Evolutionary conservation across 2,888 invertebrate species (phyloP), one percentile per base, ranked within the genome.

Genomic region (Bombylius discolor): DNA sequence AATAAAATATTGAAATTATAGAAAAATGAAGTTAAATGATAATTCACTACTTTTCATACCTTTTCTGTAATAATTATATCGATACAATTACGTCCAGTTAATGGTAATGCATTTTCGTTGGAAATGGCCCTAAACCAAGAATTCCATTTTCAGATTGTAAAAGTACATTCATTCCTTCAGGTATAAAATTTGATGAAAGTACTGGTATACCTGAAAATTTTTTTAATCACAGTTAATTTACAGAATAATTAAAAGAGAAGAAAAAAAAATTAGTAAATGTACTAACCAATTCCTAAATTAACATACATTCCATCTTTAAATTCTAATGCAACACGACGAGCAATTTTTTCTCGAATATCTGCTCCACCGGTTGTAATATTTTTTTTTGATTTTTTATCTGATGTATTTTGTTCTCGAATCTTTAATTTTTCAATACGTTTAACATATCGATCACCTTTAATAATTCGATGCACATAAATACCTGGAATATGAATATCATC

Each of bases 71-170:
- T 97, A 63, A 99, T 97, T 78, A 93, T 81, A 70, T 97, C 87
- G 4, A 99, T 94, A 66, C 96, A 96, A 60, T 82, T 81, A 67
- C 87, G 89, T 62, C 99, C 99, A 7, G 99, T 99, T 34, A 99
- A 76, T 0, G 99, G 99, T 62, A 99, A 78, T 4, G 81, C 80
- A 69, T 77, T 65, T 91, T 85, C 13, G 78, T 79, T 3, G 98
- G 98, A 70, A 90, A 96, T 0, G 95, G 93, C 4, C 98, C 98
- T 62, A 99, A 77, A 13, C 99, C 99, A 59, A 99, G 79, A 63
- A 99, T 87, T 54, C 99, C 99, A 76, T 99, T 99, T 77, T 99
- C 99, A 58, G 96, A 95, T 74, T 99, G 99, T 56, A 99, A 77
- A 63, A 87, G 82, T 1, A 99, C 92, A 58, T 83, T 87, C 55